Evolutionary conservation across 2,797 vertebrate genomes (phyloP), one percentile per base, ranked within the genome.

Genomic region (Otus scops): DNA sequence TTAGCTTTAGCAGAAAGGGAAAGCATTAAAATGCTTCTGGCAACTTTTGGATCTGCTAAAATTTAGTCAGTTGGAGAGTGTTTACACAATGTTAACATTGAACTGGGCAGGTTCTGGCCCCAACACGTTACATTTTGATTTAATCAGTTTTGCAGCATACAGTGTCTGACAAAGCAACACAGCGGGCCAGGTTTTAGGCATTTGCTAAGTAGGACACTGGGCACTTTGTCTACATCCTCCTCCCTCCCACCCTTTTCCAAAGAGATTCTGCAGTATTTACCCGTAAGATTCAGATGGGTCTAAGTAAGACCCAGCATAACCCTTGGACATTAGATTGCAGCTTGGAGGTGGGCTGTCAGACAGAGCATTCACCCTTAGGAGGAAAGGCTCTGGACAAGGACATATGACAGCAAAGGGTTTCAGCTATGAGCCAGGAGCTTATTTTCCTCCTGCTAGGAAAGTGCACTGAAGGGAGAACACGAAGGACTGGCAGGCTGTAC

Each of bases 21-120:
- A 93, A 71, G 89, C 92, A 83, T 57, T 30, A 60, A 94, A 96
- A 95, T 16, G 95, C 95, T 97, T 48, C 96, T 67, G 90, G 96
- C 94, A 54, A 78, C 88, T 93, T 91, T 30, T 18, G 86, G 88
- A 80, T 94, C 81, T 69, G 91, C 83, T 61, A 30, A 92, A 93
- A 88, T 88, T n/a, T 16, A 85, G 78, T 93, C 93, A 85, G 88
- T 61, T 92, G 95, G 93, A 82, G 93, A 82, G 28, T n/a, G 88
- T 96, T 97, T 97, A 90, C 96, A 92, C 92, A 88, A 50, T 15
- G 88, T 89, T 93, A 88, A 85, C 83, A 67, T 32, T 47, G 67
- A 54, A 28, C 24, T 3, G 27, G 92, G 71, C 75, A 23, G 76
- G 89, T 89, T 67, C 94, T 83, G 92, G 73, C 76, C 89, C 41